Conservation (phyloP, 1,140 invertebrate genomes). For the Drosophila obscura region DNA sequence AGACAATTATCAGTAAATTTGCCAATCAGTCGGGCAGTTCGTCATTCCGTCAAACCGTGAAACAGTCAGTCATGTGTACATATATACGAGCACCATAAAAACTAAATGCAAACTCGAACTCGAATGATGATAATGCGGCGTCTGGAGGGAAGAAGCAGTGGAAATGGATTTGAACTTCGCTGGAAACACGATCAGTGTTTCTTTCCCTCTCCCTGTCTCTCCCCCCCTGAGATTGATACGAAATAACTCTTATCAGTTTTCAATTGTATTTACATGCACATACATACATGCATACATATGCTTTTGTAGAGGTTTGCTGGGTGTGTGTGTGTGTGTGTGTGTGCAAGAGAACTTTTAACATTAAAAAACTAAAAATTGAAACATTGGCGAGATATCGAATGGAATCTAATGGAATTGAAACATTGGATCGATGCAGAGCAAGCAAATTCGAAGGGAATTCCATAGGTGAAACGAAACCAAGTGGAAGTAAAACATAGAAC, state of each 20-base stretch:
- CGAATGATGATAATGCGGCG: conserved; percentile 48
- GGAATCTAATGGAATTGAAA: conserved; percentile 10
- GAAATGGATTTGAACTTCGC: conserved; percentile 81
- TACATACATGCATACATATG: conserved; percentile 3
- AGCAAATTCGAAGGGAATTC: conserved; percentile 24
- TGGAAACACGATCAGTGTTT: conserved; percentile 36
- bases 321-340: not conserved
- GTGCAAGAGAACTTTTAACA: conserved; percentile 11
- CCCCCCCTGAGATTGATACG: conserved; percentile 21
- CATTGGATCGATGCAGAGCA: conserved; percentile 1
- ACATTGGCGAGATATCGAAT: too few relatives aligned
- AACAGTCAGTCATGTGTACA: conserved; percentile 47
- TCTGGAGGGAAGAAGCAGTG: conserved; percentile 27
- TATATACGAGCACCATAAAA: conserved; percentile 21
- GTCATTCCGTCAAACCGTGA: conserved; percentile 15
- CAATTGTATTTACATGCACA: conserved; percentile 6
- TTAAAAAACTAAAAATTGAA: conserved; percentile 3
- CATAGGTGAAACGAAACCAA: not conserved
- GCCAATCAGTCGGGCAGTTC: conserved; percentile 39
- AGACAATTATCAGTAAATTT: conserved; percentile 69
- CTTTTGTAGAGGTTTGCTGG: too few relatives aligned
- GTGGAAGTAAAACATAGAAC: not conserved
- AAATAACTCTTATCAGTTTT: conserved; percentile 42
- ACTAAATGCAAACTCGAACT: conserved; percentile 36
- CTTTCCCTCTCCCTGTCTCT: not conserved